Base-by-base conservation (phyloP, 2,888 invertebrate species). In the Loripinus fragilis region DNA sequence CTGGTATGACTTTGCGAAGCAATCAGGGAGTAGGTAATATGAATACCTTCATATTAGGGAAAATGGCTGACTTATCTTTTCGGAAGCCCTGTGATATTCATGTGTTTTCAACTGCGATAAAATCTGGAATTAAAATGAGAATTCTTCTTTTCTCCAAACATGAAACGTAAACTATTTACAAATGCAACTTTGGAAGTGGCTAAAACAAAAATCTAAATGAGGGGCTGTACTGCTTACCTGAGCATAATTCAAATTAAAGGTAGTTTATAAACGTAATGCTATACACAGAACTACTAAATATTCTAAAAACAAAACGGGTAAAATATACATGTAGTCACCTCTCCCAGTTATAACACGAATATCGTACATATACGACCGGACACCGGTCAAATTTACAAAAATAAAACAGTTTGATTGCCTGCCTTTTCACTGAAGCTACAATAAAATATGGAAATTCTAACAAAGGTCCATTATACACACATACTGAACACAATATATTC, bases 391-490 rank as follows among this genome's bases (percentile, higher is more conserved):
- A 33, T 60, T 60, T 60, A 60, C 60, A 60, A 60, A 60, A 33
- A 60, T 33, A 33, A 60, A 60, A 60, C 20, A 28, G 60, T 60
- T 60, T 60, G 60, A 60, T 60, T 60, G 60, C 60, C 60, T 60
- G 60, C 60, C 17, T 33, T 55, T 20, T 60, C 33, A 33, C 30
- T 30, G 30, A 60, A 60, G 60, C 60, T 60, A 60, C 33, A 7
- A 60, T 60, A 60, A 60, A 60, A 60, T 60, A 60, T 60, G 60
- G 30, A 60, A 60, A 60, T 55, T 33, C 60, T 60, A 60, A 60
- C 60, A 60, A 60, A 33, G 30, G 15, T 60, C 60, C 30, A 33
- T 33, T 33, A 10, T 52, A 52, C 25, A 60, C 52, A 52, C n/a
- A 20, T 48, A 48, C 23, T 55, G 60, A 60, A 60, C 30, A 60